A percentile compares a stretch with the other conserved stretches of the same genome.
phyloP scores from a whole-genome alignment of 2,888 invertebrate species.

The Philopedon plagiatum region DNA sequence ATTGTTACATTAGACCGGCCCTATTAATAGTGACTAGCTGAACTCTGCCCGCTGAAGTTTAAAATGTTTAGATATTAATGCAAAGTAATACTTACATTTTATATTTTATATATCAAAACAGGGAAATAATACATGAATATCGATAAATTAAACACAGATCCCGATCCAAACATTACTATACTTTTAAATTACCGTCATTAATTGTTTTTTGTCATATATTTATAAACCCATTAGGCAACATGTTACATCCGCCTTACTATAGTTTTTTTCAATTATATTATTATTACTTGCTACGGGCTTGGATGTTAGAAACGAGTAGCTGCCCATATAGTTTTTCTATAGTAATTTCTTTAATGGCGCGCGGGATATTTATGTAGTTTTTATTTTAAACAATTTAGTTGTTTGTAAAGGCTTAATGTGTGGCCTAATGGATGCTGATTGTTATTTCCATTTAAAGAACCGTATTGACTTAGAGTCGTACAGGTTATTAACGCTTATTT shows the following conservation, averaged over 20 bases:
- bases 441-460: neutral
- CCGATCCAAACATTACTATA: neutral
- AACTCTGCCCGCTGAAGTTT: too few species aligned
- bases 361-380: constrained; percentile 26
- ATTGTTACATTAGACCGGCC: too few species aligned
- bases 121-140: too few species aligned
- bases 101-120: too few species aligned
- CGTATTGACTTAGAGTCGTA: too few species aligned
- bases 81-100: too few species aligned
- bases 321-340: constrained; percentile 22
- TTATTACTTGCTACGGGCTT: constrained; percentile 26
- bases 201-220: constrained; percentile 36
- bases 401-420: constrained; percentile 11
- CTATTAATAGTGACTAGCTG: too few species aligned
- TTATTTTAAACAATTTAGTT: constrained; percentile 18
- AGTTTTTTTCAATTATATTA: constrained; percentile 28
- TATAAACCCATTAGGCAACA: constrained; percentile 44
- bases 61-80: too few species aligned
- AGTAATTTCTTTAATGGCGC: constrained; percentile 33
- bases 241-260: constrained; percentile 31
- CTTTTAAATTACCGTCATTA: constrained; percentile 29
- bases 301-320: constrained; percentile 31
- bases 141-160: neutral
- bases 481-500: too few species aligned
- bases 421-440: neutral